These are phyloP conservation scores for Chelidonichthys spinosus DNA, from an alignment of 2,797 vertebrate genomes.

Conservation along the genomic window DNA sequence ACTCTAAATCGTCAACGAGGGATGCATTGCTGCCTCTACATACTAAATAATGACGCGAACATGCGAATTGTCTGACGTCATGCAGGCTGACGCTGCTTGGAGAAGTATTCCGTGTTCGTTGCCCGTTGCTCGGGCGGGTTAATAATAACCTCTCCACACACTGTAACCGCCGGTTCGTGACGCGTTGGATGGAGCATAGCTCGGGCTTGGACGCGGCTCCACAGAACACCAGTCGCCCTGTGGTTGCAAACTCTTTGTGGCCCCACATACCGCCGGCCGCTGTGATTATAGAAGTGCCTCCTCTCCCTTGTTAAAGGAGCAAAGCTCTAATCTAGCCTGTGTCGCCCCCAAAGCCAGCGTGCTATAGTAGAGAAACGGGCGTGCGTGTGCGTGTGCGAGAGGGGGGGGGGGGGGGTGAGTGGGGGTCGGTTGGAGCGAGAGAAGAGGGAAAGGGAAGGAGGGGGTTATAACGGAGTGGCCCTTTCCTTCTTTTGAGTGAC, in stretches of 20 bases:
- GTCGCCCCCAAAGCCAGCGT: slow-evolving; percentile 79
- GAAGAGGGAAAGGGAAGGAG: slow-evolving; percentile 55
- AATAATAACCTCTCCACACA: slow-evolving; percentile 67
- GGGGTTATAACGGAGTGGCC: slow-evolving; percentile 75
- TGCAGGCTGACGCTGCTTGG: slow-evolving; percentile 32
- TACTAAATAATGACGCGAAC: slow-evolving; percentile 55
- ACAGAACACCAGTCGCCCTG: slow-evolving; percentile 70
- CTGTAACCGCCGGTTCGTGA: slow-evolving; percentile 61
- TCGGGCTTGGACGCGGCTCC: slow-evolving; percentile 64
- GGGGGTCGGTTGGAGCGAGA: slow-evolving; percentile 70
- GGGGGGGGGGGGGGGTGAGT: slow-evolving; percentile 59
- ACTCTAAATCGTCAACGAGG: slow-evolving; percentile 55
- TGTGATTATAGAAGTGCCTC: slow-evolving; percentile 79
- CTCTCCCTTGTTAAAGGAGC: slow-evolving; percentile 79
- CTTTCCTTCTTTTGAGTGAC: slow-evolving; percentile 87
- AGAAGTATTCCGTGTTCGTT: slow-evolving; percentile 38
- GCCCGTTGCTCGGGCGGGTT: slow-evolving; percentile 45
- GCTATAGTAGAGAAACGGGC: slow-evolving; percentile 70
- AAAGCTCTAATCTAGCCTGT: slow-evolving; percentile 81
- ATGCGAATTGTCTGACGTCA: slow-evolving; percentile 48
- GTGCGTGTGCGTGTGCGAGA: slow-evolving; percentile 60
- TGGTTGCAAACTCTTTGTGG: slow-evolving; percentile 78
- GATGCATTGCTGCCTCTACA: slow-evolving; percentile 53
- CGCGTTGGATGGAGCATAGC: slow-evolving; percentile 60
- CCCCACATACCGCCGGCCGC: slow-evolving; percentile 78